Percentiles rank a stretch among this genome's conserved stretches.
Evolutionary conservation across 2,113 vertebrate genomes (phyloP).

Genomic region (Etia nguti): DNA sequence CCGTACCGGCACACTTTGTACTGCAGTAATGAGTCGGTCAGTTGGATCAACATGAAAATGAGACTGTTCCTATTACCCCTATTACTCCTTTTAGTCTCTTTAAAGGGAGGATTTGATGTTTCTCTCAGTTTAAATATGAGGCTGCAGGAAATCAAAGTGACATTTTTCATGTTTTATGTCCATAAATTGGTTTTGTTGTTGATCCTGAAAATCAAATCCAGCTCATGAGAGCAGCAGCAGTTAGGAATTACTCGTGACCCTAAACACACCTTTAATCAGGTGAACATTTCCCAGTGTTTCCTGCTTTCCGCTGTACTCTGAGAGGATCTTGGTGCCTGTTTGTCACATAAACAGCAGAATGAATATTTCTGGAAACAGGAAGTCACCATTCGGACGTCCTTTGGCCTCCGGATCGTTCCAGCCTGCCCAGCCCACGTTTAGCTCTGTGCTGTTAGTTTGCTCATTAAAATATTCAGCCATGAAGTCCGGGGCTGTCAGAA

Average conservation of each 20-base stretch:
- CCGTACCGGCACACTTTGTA: not conserved
- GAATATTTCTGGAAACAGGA: not conserved
- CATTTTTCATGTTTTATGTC: not conserved
- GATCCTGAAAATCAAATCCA: not conserved
- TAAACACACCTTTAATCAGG: not conserved
- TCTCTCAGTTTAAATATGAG: not conserved
- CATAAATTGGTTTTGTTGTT: not conserved
- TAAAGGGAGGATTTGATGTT: not conserved
- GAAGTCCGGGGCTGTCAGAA: not conserved
- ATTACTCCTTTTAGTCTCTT: not conserved
- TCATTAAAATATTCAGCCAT: not conserved
- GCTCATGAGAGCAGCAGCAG: not conserved
- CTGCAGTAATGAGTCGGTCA: not conserved
- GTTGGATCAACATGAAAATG: not conserved
- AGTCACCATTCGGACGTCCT: not conserved
- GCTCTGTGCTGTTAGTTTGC: not conserved
- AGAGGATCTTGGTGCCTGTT: not conserved
- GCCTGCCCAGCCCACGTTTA: not conserved
- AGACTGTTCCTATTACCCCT: not conserved
- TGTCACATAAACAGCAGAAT: not conserved
- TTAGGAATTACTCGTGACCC: not conserved
- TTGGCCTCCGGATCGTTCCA: not conserved
- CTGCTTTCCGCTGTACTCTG: not conserved
- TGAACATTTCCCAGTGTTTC: not conserved
- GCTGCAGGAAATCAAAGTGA: not conserved